phyloP scores from a whole-genome alignment of 2,888 invertebrate species.

The Carabus problematicus region DNA sequence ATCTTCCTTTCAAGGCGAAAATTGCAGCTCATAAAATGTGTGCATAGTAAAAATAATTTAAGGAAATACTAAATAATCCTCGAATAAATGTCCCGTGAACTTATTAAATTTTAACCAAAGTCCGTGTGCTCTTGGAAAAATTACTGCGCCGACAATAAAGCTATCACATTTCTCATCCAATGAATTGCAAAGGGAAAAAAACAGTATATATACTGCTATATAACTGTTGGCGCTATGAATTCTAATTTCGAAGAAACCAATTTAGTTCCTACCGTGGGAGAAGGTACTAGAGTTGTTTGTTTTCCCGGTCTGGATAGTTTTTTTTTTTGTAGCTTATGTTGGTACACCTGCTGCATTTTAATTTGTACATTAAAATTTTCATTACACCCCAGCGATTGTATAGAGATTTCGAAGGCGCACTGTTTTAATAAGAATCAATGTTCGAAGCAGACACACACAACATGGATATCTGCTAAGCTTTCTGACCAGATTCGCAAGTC shows the following conservation, averaged over 20 bases:
- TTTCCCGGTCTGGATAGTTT: slow-evolving; percentile 14
- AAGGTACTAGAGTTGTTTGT: slow-evolving; percentile 13
- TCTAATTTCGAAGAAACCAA: slow-evolving; percentile 25
- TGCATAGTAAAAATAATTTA: slow-evolving; percentile 29
- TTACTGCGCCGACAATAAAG: slow-evolving; percentile 20
- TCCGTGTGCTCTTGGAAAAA: background rate
- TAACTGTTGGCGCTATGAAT: slow-evolving; percentile 18
- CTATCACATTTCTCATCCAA: slow-evolving; percentile 29
- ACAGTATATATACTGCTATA: too few relatives aligned
- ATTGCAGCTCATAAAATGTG: slow-evolving; percentile 24
- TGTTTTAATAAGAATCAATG: too few relatives aligned
- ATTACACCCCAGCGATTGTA: too few relatives aligned
- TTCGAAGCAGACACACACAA: too few relatives aligned
- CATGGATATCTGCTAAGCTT: too few relatives aligned
- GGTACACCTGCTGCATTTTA: too few relatives aligned
- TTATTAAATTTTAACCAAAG: slow-evolving; percentile 9
- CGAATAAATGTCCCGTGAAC: slow-evolving; percentile 16
- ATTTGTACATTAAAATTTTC: too few relatives aligned
- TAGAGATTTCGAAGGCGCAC: too few relatives aligned
- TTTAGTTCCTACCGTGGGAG: background rate
- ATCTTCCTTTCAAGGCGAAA: slow-evolving; percentile 16
- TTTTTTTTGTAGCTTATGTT: slow-evolving; percentile 1
- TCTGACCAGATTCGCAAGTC: too few relatives aligned
- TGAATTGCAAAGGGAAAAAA: slow-evolving; percentile 18
- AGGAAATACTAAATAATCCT: slow-evolving; percentile 35